Evolutionary conservation across 2,888 invertebrate species (phyloP).

Genomic region (Meta bourneti): DNA sequence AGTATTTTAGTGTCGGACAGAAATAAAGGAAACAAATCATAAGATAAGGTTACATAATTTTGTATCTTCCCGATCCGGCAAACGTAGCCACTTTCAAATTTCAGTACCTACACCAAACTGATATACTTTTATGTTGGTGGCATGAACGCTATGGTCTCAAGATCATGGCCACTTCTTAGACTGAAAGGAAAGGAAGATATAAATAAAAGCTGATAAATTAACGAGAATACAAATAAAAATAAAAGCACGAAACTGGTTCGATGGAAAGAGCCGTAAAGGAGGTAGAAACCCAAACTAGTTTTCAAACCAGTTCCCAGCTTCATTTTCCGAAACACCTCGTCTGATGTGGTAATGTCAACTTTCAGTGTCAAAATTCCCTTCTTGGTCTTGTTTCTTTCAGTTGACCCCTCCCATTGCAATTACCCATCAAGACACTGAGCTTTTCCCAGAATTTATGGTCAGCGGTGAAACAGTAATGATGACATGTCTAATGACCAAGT

Average conservation of each 20-base stretch:
- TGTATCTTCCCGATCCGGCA: too few species aligned
- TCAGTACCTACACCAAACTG: not conserved
- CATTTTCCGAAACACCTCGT: constrained; percentile 62
- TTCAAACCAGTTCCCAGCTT: constrained; percentile 54
- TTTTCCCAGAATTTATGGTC: constrained; percentile 9
- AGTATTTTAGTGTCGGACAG: too few species aligned
- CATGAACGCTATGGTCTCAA: not conserved
- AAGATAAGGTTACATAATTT: too few species aligned
- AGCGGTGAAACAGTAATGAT: constrained; percentile 8
- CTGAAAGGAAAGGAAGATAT: not conserved
- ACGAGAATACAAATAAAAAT: constrained; percentile 12
- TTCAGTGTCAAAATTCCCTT: constrained; percentile 67
- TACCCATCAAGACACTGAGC: not conserved
- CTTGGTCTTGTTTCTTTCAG: constrained; percentile 15
- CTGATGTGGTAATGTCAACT: constrained; percentile 62
- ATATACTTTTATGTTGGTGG: too few species aligned
- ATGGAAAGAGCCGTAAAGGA: constrained; percentile 12
- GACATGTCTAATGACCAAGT: constrained; percentile 7
- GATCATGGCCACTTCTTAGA: not conserved
- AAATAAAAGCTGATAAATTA: constrained; percentile 33
- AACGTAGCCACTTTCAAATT: too few species aligned
- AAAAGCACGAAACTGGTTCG: constrained; percentile 44
- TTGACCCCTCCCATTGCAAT: constrained; percentile 34
- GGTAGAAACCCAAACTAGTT: constrained; percentile 51
- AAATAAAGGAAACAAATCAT: too few species aligned